phyloP scores from a whole-genome alignment of 2,113 vertebrate species.

The Atherinomorus stipes region DNA sequence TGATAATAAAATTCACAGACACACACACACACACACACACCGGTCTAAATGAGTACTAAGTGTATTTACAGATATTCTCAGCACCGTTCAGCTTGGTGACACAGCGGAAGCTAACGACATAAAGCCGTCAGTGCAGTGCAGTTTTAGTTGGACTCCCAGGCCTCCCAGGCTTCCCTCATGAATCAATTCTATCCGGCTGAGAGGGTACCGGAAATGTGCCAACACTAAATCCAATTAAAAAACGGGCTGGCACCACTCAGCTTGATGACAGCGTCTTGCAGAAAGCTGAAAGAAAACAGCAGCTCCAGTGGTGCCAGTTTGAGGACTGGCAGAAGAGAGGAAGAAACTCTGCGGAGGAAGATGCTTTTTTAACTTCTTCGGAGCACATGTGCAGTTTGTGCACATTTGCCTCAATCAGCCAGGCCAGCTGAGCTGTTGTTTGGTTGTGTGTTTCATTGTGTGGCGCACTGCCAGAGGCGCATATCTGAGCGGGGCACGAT shows the following conservation, averaged over 20 bases:
- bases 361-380: conserved; percentile 19
- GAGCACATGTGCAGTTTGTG: conserved; percentile 31
- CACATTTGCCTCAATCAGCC: conserved; percentile 27
- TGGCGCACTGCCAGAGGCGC: conserved; percentile 75
- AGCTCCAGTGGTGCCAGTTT: conserved; percentile 54
- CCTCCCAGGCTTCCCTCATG: conserved; percentile 61
- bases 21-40: background rate
- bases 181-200: conserved; percentile 66
- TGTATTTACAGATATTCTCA: conserved; percentile 29
- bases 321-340: conserved; percentile 38
- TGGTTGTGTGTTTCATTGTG: conserved; percentile 35
- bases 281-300: conserved; percentile 40
- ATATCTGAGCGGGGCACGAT: conserved; percentile 71
- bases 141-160: conserved; percentile 35
- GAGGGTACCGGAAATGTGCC: conserved; percentile 47
- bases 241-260: conserved; percentile 73
- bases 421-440: conserved; percentile 10
- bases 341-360: conserved; percentile 7
- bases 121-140: conserved; percentile 24
- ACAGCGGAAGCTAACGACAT: conserved; percentile 20
- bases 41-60: conserved; percentile 38
- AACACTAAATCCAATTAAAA: conserved; percentile 79
- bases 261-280: conserved; percentile 68
- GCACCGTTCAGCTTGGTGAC: conserved; percentile 20
- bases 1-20: conserved; percentile 13